Conservation (phyloP, 2,888 invertebrate genomes). For the Oxycera nigricornis region DNA sequence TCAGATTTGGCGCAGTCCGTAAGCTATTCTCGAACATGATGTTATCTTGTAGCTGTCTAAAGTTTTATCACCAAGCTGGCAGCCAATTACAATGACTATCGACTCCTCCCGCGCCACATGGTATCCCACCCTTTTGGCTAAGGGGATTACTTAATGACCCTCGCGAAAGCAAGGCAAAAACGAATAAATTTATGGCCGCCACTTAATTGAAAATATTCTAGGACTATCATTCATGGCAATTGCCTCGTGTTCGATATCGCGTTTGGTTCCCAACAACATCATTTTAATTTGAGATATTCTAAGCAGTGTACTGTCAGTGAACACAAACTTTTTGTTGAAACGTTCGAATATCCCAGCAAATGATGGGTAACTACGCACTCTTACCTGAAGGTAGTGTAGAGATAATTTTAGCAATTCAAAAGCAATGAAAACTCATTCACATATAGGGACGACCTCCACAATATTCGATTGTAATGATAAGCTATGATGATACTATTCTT, state of each 20-base stretch:
- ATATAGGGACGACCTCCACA: too few species aligned
- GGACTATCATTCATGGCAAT: slow-evolving; percentile 29
- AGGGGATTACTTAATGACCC: slow-evolving; percentile 7
- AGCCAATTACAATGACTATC: not conserved
- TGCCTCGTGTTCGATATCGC: not conserved
- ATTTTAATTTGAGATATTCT: not conserved
- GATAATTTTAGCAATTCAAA: too few species aligned
- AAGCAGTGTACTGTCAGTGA: not conserved
- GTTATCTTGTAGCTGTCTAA: slow-evolving; percentile 25
- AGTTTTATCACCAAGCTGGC: slow-evolving; percentile 26
- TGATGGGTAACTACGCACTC: too few species aligned
- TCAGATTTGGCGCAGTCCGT: not conserved
- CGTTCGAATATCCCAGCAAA: too few species aligned
- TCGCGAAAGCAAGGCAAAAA: not conserved
- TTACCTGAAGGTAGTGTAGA: too few species aligned
- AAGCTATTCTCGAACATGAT: not conserved
- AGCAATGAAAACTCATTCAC: too few species aligned
- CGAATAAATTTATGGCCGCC: slow-evolving; percentile 31
- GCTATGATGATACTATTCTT: too few species aligned
- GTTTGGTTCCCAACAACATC: not conserved
- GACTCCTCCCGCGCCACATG: not conserved
- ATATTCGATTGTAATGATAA: too few species aligned
- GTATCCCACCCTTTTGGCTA: not conserved
- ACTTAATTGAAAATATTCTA: slow-evolving; percentile 39
- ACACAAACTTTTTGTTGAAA: not conserved